phyloP scores from a whole-genome alignment of 2,113 vertebrate species.

The rabbit (Oryctolagus cuniculus) region DNA sequence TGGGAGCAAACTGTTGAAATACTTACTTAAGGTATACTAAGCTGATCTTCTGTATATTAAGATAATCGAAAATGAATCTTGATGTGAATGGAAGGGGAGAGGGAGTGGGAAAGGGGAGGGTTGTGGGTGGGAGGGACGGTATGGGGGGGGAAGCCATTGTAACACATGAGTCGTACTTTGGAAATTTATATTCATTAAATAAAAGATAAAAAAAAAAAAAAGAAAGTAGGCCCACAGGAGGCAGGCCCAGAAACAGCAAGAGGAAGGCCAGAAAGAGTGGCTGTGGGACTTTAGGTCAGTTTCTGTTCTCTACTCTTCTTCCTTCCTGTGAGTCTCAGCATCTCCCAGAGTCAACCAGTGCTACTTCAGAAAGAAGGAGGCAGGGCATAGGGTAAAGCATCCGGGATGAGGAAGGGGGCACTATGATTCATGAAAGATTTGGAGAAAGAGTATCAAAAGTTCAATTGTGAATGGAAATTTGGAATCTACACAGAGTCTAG shows the following conservation, averaged over 20 bases:
- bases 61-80: too few relatives aligned
- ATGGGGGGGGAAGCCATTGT: too few relatives aligned
- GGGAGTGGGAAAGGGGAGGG: too few relatives aligned
- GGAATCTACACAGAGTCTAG: background rate
- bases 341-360: background rate
- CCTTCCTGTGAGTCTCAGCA: background rate
- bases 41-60: too few relatives aligned
- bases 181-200: too few relatives aligned
- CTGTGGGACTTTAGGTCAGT: background rate
- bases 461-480: background rate
- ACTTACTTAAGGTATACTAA: too few relatives aligned
- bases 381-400: background rate
- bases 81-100: too few relatives aligned
- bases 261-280: background rate
- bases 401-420: background rate
- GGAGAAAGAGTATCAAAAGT: background rate
- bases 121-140: too few relatives aligned
- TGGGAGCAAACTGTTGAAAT: too few relatives aligned
- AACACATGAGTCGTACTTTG: too few relatives aligned
- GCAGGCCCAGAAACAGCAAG: background rate
- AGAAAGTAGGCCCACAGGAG: background rate
- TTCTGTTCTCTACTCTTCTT: constrained; percentile 5
- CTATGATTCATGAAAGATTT: background rate
- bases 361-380: background rate
- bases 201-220: too few relatives aligned